A percentile compares a stretch with the other conserved stretches of the same genome.
phyloP scores from a whole-genome alignment of 1,140 invertebrate genomes.

The Meteorus sp. region DNA sequence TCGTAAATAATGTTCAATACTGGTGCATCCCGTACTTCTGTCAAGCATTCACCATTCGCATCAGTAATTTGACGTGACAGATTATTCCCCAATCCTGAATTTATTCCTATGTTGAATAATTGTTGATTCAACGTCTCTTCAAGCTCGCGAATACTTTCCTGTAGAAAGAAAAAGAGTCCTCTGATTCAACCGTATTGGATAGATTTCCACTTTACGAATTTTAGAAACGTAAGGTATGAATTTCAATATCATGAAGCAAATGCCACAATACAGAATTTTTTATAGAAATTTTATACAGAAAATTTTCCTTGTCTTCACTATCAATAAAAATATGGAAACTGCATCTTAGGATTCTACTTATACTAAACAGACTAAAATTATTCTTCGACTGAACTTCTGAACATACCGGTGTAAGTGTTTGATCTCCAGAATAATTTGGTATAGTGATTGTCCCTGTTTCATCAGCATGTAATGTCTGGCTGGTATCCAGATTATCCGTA shows the following conservation, averaged over 20 bases:
- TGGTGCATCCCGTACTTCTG: conserved; percentile 35
- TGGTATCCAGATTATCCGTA: conserved; percentile 34
- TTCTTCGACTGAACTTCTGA: too few species aligned
- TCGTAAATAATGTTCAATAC: conserved; percentile 49
- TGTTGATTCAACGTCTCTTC: conserved; percentile 56
- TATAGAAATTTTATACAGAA: not conserved
- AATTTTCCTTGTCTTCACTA: too few species aligned
- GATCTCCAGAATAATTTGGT: conserved; percentile 46
- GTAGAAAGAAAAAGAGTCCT: too few species aligned
- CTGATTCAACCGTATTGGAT: too few species aligned
- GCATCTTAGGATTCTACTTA: too few species aligned
- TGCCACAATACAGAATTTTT: not conserved
- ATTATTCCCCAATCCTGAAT: conserved; percentile 34
- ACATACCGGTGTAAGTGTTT: conserved; percentile 48
- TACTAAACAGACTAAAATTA: too few species aligned
- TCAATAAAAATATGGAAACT: too few species aligned
- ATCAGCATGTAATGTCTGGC: conserved; percentile 50
- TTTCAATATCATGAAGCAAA: too few species aligned
- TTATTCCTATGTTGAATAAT: conserved; percentile 48
- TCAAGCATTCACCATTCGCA: conserved; percentile 24
- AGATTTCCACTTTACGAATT: too few species aligned
- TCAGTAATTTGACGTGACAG: conserved; percentile 33
- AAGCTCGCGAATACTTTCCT: conserved; percentile 55
- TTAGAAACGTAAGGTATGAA: too few species aligned
- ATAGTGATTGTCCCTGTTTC: conserved; percentile 52